Conservation (phyloP, 2,888 invertebrate genomes). For the Andrena marginata region DNA sequence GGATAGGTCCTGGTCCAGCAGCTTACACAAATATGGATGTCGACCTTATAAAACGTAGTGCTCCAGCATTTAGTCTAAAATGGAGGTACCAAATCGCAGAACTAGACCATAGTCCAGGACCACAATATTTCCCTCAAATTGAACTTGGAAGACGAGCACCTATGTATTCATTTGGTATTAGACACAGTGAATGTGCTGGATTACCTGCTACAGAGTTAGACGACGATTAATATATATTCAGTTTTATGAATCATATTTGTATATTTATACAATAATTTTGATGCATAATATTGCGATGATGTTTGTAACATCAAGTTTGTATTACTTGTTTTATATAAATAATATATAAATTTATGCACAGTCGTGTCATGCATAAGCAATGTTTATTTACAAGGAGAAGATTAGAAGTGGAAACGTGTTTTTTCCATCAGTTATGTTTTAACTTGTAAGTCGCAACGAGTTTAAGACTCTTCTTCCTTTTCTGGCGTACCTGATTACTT, state of each 20-base stretch:
- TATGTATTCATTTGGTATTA: conserved; percentile 87
- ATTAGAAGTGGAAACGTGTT: too few species aligned
- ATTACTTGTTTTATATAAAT: not conserved
- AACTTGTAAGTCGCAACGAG: too few species aligned
- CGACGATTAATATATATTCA: conserved; percentile 65
- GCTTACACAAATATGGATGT: conserved; percentile 71
- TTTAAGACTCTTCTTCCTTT: too few species aligned
- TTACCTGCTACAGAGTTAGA: conserved; percentile 88
- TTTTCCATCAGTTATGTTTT: too few species aligned
- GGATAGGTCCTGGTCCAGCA: conserved; percentile 80
- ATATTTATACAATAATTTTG: conserved; percentile 16
- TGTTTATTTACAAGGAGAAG: not conserved
- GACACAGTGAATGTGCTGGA: conserved; percentile 86
- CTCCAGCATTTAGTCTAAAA: conserved; percentile 79
- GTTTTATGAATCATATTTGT: conserved; percentile 7
- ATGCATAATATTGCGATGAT: not conserved
- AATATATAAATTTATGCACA: conserved; percentile 4
- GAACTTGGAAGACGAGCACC: conserved; percentile 72
- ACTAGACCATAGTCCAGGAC: conserved; percentile 75
- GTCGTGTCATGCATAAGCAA: not conserved
- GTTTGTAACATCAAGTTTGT: not conserved
- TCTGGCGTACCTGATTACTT: too few species aligned
- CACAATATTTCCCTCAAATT: conserved; percentile 74
- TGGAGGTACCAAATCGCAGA: conserved; percentile 54
- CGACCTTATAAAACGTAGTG: conserved; percentile 73